Evolutionary conservation across 1,140 invertebrate genomes (phyloP).

Genomic region (Neodiprion virginianus): DNA sequence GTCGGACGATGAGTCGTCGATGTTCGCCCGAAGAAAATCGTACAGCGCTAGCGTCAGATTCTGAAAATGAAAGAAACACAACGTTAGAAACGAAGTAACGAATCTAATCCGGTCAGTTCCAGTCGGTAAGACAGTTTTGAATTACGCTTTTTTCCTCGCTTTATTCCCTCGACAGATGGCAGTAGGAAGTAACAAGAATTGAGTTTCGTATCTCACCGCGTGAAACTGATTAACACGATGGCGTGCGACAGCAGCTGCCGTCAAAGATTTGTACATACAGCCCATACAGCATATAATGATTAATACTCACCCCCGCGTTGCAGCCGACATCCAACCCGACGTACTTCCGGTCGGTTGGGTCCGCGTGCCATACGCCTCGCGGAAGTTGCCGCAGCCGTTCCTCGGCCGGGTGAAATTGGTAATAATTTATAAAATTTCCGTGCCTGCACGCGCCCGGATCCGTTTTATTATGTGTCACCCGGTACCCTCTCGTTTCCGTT

Average conservation of each 20-base stretch:
- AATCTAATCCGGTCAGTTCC: too few species aligned
- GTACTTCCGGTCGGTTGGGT: conserved; percentile 52
- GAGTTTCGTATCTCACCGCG: too few species aligned
- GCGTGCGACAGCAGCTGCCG: too few species aligned
- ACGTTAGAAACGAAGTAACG: not conserved
- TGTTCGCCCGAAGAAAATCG: conserved; percentile 60
- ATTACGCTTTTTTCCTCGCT: too few species aligned
- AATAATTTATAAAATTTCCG: conserved; percentile 89
- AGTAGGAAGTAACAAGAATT: too few species aligned
- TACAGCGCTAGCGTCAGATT: conserved; percentile 70
- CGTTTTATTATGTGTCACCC: conserved; percentile 29
- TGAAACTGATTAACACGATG: too few species aligned
- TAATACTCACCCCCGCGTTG: conserved; percentile 71
- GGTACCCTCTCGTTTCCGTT: not conserved
- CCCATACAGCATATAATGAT: not conserved
- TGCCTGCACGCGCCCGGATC: conserved; percentile 78
- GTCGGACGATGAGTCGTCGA: conserved; percentile 36
- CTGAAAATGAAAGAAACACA: conserved; percentile 41
- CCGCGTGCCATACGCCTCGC: conserved; percentile 63
- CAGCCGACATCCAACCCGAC: conserved; percentile 79
- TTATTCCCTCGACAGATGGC: too few species aligned
- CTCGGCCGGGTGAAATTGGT: conserved; percentile 76
- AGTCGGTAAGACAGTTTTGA: too few species aligned
- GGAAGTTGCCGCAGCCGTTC: conserved; percentile 72
- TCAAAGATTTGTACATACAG: not conserved